These are phyloP conservation scores for Anguilla anguilla DNA, from an alignment of 2,797 vertebrate species.

Conservation along the genomic window DNA sequence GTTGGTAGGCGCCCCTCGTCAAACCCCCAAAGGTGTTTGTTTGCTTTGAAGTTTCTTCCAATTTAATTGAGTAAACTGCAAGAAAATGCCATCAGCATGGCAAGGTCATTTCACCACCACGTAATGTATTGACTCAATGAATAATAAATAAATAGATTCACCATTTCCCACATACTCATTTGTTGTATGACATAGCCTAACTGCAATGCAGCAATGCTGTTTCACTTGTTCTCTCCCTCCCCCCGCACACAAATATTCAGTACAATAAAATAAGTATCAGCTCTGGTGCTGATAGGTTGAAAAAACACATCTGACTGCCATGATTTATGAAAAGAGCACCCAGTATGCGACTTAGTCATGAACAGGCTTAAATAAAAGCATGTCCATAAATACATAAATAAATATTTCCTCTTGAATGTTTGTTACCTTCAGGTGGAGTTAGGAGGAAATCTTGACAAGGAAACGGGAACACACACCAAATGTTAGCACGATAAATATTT, in stretches of 20 bases:
- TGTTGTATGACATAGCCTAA: background rate
- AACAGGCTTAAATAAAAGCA: constrained; percentile 18
- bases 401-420: constrained; percentile 21
- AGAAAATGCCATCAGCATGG: background rate
- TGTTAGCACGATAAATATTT: constrained; percentile 29
- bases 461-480: constrained; percentile 9
- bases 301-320: constrained; percentile 10
- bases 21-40: background rate
- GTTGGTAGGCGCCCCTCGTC: background rate
- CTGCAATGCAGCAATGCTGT: background rate
- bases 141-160: constrained; percentile 9
- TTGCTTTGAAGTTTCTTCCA: constrained; percentile 4
- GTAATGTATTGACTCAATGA: background rate
- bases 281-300: constrained; percentile 20
- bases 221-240: background rate
- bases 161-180: background rate
- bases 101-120: background rate
- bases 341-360: constrained; percentile 8
- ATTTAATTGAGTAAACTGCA: constrained; percentile 7
- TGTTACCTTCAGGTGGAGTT: constrained; percentile 25
- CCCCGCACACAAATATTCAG: background rate
- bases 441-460: constrained; percentile 23
- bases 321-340: background rate
- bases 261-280: constrained; percentile 16
- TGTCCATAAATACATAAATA: constrained; percentile 12